Evolutionary conservation across 2,113 vertebrate species (phyloP).

Genomic region (Carlito syrichta): DNA sequence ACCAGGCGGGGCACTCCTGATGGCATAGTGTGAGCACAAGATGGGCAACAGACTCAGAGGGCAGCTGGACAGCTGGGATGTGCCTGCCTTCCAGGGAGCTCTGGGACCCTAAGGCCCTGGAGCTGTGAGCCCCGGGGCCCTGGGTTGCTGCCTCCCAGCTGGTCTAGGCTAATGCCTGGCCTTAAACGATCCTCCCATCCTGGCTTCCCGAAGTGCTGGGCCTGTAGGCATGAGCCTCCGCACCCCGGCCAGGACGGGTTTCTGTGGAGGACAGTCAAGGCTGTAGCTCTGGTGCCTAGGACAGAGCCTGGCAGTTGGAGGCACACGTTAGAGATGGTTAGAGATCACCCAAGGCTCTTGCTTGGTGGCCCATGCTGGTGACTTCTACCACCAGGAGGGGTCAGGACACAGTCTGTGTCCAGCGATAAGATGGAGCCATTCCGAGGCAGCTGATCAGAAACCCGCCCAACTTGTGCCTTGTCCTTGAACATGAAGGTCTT

Average conservation of each 20-base stretch:
- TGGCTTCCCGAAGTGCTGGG: background rate
- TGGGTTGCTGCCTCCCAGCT: background rate
- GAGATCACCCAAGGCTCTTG: background rate
- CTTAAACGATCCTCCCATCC: too few species aligned
- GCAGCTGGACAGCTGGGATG: too few species aligned
- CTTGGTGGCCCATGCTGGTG: background rate
- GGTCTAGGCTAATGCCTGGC: background rate
- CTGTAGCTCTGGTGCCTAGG: background rate
- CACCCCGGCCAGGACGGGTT: background rate
- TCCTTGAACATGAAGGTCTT: too few species aligned
- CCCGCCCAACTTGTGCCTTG: rapidly evolving
- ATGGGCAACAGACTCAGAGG: rapidly evolving
- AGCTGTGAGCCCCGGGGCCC: background rate
- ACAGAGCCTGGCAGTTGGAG: background rate
- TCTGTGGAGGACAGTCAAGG: background rate
- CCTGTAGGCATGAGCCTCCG: too few species aligned
- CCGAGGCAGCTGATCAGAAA: rapidly evolving
- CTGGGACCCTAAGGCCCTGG: background rate
- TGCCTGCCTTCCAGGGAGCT: too few species aligned
- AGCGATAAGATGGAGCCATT: background rate
- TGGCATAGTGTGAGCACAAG: background rate
- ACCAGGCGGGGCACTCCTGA: background rate
- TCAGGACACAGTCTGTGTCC: background rate
- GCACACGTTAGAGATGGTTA: rapidly evolving
- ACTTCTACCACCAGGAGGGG: rapidly evolving